Base-by-base conservation (phyloP, 2,113 vertebrate genomes). In the Cathartes aura region DNA sequence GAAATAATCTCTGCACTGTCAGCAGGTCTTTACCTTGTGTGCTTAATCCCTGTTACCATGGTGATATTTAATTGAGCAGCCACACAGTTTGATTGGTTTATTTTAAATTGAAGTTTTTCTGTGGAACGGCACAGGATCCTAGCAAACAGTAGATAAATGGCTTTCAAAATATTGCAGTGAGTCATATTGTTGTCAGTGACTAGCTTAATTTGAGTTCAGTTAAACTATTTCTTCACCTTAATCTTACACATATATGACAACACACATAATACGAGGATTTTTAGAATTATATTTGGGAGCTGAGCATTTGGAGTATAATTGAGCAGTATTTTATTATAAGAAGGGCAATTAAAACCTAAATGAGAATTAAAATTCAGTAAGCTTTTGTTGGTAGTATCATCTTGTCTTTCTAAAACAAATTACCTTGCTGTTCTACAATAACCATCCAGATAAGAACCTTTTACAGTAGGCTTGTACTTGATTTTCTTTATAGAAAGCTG, bases 101-200 rank as follows among this genome's bases (percentile, higher is more conserved):
- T 94, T 98, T 96, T 83, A 96, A 97, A 98, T 93, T 47, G 89
- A 92, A 91, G 70, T 75, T 91, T 73, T 92, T 87, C 91, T 56
- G 62, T 52, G 86, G 85, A 97, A 92, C 1, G 0, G 73, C 40
- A 40, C 47, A 82, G 67, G 40, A 93, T 93, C 73, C 55, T 58
- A 89, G 56, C 0, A 11, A 94, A 93, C 66, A 52, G 43, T 42
- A 74, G 82, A 92, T 63, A 96, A 93, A 95, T 5, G 21, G 59
- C 52, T 93, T 97, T 87, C 75, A 91, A 93, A 89, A 93, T 89
- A 88, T 72, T 86, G 88, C 93, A 90, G 76, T 63, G 84, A 92
- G 48, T 95, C 84, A 90, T 42, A 47, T 30, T 62, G 62, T 64
- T 90, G 83, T 62, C 81, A 81, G 43, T n/a, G 52, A 73, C 55